A percentile compares a stretch with the other conserved stretches of the same genome.
phyloP scores from a whole-genome alignment of 2,797 vertebrate species.

The Pipistrellus nathusii region DNA sequence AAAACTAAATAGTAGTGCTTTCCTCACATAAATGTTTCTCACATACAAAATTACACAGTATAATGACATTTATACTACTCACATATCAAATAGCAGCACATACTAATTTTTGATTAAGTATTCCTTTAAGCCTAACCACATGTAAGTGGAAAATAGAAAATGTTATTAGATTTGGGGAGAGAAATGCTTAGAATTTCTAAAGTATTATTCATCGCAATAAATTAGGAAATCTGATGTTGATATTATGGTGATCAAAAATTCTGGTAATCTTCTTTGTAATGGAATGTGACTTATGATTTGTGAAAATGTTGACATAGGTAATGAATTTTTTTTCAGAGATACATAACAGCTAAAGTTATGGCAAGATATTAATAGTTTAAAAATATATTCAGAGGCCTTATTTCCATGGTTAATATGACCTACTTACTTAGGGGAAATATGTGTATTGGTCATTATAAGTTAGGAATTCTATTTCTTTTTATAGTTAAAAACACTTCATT shows the following conservation, averaged over 20 bases:
- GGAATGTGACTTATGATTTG: background rate
- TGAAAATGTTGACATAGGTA: constrained; percentile 20
- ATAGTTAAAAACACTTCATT: constrained; percentile 50
- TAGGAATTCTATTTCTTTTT: constrained; percentile 19
- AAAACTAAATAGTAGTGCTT: background rate
- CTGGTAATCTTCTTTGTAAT: background rate
- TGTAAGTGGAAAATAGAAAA: constrained; percentile 20
- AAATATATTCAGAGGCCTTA: constrained; percentile 30
- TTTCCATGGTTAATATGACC: background rate
- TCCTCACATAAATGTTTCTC: background rate
- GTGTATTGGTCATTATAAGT: background rate
- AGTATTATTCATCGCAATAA: background rate
- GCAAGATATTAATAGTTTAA: background rate
- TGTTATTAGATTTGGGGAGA: background rate
- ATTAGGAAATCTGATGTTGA: background rate
- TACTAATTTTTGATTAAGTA: constrained; percentile 17
- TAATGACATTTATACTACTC: background rate
- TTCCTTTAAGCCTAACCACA: background rate
- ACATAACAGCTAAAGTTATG: background rate
- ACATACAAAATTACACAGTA: background rate
- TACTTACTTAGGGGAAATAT: constrained; percentile 11
- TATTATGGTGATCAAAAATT: background rate
- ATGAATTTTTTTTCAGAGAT: background rate
- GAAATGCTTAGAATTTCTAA: background rate
- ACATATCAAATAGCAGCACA: background rate